Conservation (phyloP, 2,888 invertebrate species). For the Pristionchus japonicus region DNA sequence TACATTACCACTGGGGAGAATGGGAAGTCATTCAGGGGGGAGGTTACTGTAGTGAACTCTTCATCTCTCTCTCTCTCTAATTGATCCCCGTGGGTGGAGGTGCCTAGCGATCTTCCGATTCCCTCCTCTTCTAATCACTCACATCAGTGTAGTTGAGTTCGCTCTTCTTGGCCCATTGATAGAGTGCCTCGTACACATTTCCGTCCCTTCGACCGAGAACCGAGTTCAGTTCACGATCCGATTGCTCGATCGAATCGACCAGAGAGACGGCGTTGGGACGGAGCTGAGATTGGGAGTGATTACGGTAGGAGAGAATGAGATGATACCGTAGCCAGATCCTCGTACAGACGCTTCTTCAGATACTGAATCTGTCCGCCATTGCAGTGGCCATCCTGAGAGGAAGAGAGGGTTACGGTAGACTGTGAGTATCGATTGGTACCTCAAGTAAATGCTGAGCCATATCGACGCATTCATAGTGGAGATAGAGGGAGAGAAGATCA, state of each 20-base stretch:
- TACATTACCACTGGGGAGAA: not conserved
- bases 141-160: slow-evolving; percentile 61
- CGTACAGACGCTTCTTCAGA: slow-evolving; percentile 62
- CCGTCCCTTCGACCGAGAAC: slow-evolving; percentile 76
- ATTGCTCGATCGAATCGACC: slow-evolving; percentile 89
- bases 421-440: not conserved
- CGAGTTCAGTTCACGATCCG: slow-evolving; percentile 76
- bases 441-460: slow-evolving; percentile 43
- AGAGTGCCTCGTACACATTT: slow-evolving; percentile 74
- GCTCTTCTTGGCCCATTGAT: slow-evolving; percentile 75
- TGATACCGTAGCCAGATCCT: slow-evolving; percentile 76
- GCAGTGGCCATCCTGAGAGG: slow-evolving; percentile 61
- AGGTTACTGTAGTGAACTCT: not conserved
- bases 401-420: not conserved
- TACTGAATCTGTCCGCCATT: slow-evolving; percentile 59
- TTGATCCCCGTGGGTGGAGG: not conserved
- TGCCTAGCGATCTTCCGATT: not conserved
- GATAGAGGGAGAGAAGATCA: slow-evolving; percentile 38
- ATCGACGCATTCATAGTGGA: slow-evolving; percentile 45
- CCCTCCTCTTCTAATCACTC: not conserved
- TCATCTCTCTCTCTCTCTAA: not conserved
- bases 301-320: not conserved
- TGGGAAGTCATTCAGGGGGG: not conserved
- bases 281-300: slow-evolving; percentile 75
- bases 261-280: slow-evolving; percentile 90